These are phyloP conservation scores for Leptopilina drosophilae DNA, from an alignment of 2,888 invertebrate genomes.

Conservation along the genomic window DNA sequence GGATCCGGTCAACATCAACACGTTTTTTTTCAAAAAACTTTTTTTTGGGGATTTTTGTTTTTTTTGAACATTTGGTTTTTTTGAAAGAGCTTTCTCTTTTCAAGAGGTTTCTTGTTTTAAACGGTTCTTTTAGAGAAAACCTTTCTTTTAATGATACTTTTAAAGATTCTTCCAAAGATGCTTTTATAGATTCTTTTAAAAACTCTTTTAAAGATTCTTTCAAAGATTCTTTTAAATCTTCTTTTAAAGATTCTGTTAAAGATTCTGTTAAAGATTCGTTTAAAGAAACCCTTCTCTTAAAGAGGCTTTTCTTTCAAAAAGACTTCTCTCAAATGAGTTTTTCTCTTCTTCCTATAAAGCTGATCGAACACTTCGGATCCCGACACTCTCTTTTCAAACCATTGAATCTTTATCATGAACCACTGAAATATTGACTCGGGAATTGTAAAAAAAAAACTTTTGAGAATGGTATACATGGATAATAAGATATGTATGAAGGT, in stretches of 20 bases:
- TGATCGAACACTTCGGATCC: conserved; percentile 57
- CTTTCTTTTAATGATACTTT: too few relatives aligned
- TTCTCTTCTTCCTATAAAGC: conserved; percentile 18
- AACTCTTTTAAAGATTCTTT: too few relatives aligned
- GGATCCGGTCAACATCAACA: conserved; percentile 68
- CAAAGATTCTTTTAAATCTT: too few relatives aligned
- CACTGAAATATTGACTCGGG: not conserved
- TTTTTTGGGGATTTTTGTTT: conserved; percentile 50
- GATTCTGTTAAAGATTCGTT: too few relatives aligned
- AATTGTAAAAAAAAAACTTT: not conserved
- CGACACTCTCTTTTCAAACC: conserved; percentile 71
- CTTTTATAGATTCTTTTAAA: too few relatives aligned
- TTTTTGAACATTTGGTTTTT: not conserved
- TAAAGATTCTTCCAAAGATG: too few relatives aligned
- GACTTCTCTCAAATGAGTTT: too few relatives aligned
- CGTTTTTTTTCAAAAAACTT: conserved; percentile 49
- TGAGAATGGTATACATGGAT: not conserved
- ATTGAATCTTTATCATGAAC: not conserved
- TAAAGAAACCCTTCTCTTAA: too few relatives aligned
- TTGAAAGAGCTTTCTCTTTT: conserved; percentile 41
- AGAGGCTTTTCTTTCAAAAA: too few relatives aligned
- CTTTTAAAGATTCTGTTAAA: too few relatives aligned
- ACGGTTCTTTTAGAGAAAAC: too few relatives aligned
- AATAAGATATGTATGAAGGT: conserved; percentile 45
- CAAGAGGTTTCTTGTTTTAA: too few relatives aligned